Percentiles rank a stretch among this genome's conserved stretches.
These are phyloP conservation scores for Coluber constrictor DNA, from an alignment of 2,797 vertebrate genomes.

Conservation along the genomic window DNA sequence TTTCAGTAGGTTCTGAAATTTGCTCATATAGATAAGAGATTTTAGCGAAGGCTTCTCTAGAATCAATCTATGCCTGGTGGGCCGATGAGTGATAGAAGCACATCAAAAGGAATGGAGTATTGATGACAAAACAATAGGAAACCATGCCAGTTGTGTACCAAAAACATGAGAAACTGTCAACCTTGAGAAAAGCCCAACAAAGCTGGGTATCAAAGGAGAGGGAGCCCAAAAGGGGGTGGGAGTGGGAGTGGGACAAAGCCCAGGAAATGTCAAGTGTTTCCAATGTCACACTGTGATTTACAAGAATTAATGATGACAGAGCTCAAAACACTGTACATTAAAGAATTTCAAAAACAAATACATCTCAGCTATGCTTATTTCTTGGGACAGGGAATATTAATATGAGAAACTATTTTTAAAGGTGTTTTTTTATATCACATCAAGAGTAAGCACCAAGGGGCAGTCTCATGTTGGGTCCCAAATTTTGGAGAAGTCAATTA, in stretches of 20 bases:
- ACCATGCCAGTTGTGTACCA: accelerated
- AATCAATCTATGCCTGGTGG: slow-evolving; percentile 20
- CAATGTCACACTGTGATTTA: slow-evolving; percentile 35
- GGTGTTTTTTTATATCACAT: neutral
- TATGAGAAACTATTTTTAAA: neutral
- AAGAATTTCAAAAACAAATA: slow-evolving; percentile 45
- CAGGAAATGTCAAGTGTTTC: neutral
- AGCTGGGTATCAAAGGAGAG: neutral
- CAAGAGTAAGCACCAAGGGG: neutral
- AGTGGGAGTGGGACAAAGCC: slow-evolving; percentile 13
- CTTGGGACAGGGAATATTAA: slow-evolving; percentile 11
- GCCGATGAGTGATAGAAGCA: neutral
- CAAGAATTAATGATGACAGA: slow-evolving; percentile 38
- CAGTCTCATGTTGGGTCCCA: neutral
- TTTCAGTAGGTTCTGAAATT: slow-evolving; percentile 34
- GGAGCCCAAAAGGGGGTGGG: slow-evolving; percentile 29
- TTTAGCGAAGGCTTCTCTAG: slow-evolving; percentile 19
- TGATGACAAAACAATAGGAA: neutral
- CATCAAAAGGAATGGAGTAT: neutral
- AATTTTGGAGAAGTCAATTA: neutral
- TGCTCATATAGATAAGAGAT: neutral
- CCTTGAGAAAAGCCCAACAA: slow-evolving; percentile 10
- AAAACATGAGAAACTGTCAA: slow-evolving; percentile 18
- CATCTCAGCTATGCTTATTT: slow-evolving; percentile 50
- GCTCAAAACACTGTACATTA: slow-evolving; percentile 54